phyloP scores from a whole-genome alignment of 2,113 vertebrate species.

The Upupa epops region DNA sequence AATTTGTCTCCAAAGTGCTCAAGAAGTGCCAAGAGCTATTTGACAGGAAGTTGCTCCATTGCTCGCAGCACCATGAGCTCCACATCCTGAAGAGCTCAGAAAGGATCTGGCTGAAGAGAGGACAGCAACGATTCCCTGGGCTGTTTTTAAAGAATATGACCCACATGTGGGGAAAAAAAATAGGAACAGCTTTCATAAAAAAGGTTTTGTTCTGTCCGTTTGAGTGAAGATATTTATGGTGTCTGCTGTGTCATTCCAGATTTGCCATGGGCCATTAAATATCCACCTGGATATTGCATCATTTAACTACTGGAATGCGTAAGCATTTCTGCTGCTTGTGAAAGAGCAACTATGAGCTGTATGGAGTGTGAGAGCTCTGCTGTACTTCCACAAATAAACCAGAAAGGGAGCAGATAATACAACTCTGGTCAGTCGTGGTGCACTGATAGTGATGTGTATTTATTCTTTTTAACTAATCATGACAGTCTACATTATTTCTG shows the following conservation, averaged over 20 bases:
- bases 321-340: conserved; percentile 64
- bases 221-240: conserved; percentile 65
- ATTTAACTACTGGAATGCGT: conserved; percentile 70
- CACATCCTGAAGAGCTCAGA: not conserved
- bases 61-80: not conserved
- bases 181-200: conserved; percentile 51
- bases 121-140: not conserved
- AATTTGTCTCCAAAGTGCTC: not conserved
- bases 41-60: not conserved
- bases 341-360: conserved; percentile 46
- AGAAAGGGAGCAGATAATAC: conserved; percentile 49
- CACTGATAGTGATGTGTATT: conserved; percentile 6
- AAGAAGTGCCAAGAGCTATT: not conserved
- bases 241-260: conserved; percentile 67
- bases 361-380: conserved; percentile 2
- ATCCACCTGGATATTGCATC: conserved; percentile 75
- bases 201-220: conserved; percentile 66
- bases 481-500: conserved; percentile 41
- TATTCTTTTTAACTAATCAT: conserved; percentile 53
- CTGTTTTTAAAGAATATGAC: conserved; percentile 8
- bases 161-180: conserved; percentile 57
- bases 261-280: conserved; percentile 68
- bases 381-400: conserved; percentile 58
- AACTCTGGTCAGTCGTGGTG: conserved; percentile 35
- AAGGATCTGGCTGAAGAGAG: not conserved